Conservation (phyloP, 2,113 vertebrate species). For the Litocranius walleri region DNA sequence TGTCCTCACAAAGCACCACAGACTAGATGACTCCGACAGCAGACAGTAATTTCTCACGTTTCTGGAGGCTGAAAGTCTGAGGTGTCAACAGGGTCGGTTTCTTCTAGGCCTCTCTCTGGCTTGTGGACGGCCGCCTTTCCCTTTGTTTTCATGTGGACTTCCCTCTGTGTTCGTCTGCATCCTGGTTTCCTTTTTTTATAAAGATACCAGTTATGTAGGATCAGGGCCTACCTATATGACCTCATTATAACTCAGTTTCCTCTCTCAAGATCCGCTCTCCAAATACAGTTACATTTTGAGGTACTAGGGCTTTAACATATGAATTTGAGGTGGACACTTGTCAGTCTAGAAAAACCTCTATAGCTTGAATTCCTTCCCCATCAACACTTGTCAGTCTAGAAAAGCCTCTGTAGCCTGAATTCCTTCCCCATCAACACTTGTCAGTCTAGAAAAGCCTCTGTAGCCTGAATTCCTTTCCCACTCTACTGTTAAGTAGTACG, state of each 20-base stretch:
- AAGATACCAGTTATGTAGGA: background rate
- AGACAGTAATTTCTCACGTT: background rate
- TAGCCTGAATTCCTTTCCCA: background rate
- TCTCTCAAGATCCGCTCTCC: background rate
- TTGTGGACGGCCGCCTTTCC: background rate
- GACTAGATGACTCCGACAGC: background rate
- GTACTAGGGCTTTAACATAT: background rate
- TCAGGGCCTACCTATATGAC: background rate
- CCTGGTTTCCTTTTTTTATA: background rate
- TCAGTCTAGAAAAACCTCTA: background rate
- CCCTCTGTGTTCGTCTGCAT: background rate
- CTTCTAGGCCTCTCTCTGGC: background rate
- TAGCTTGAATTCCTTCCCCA: background rate
- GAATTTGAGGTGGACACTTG: background rate
- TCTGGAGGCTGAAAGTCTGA: background rate
- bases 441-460: background rate
- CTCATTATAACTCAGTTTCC: background rate
- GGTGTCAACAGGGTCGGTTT: background rate
- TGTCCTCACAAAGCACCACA: background rate
- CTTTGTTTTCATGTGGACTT: background rate
- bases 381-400: background rate
- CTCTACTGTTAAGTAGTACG: rapidly evolving
- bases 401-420: background rate
- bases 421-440: background rate
- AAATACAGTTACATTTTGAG: background rate